These are phyloP conservation scores for Galago senegalensis DNA, from an alignment of 2,797 vertebrate genomes.

Conservation along the genomic window DNA sequence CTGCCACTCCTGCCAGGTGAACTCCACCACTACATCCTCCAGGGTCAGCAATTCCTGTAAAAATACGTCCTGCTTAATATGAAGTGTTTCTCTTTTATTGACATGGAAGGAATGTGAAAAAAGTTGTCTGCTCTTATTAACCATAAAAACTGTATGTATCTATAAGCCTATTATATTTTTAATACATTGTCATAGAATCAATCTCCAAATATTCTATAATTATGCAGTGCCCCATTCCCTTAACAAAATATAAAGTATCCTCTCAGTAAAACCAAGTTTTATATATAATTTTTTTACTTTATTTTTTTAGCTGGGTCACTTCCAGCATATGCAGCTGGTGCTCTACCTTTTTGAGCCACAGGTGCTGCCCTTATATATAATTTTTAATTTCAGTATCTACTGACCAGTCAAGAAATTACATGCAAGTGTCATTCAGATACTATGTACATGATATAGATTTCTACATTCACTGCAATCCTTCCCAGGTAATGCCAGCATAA, in stretches of 20 bases:
- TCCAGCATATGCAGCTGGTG: too few relatives aligned
- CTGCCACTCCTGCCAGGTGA: conserved; percentile 75
- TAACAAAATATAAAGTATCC: not conserved
- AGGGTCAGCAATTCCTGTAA: conserved; percentile 50
- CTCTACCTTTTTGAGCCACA: too few relatives aligned
- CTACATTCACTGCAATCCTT: not conserved
- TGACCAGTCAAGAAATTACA: not conserved
- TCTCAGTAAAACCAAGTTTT: not conserved
- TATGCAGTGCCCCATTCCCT: not conserved
- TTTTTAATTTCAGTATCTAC: not conserved
- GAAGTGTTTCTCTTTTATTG: not conserved
- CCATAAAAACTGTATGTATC: not conserved
- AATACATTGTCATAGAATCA: not conserved
- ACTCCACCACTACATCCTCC: conserved; percentile 60
- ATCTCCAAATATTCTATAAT: not conserved
- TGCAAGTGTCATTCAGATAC: not conserved
- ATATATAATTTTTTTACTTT: not conserved
- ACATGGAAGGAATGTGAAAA: not conserved
- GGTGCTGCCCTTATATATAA: not conserved
- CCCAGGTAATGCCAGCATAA: not conserved
- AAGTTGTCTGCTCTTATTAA: not conserved
- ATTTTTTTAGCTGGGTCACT: too few relatives aligned
- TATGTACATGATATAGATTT: not conserved
- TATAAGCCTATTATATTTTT: not conserved
- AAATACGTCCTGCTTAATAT: not conserved